Conservation (phyloP, 2,797 vertebrate genomes). For the Melanotaenia trifasciata region DNA sequence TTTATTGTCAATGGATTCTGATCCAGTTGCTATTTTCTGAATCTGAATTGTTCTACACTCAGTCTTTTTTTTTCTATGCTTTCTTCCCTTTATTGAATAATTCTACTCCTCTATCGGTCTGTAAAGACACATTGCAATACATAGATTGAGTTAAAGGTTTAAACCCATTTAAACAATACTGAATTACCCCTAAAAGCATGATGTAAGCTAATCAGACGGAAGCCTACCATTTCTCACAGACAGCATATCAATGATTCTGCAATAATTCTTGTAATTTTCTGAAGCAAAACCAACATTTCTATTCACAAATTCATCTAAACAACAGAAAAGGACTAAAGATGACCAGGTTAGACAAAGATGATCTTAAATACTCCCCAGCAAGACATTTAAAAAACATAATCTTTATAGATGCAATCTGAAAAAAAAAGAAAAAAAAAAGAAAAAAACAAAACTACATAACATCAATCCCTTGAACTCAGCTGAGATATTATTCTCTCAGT, state of each 20-base stretch:
- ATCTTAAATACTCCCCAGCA: neutral
- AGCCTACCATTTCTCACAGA: neutral
- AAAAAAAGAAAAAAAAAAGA: neutral
- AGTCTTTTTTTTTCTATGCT: neutral
- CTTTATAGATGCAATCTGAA: neutral
- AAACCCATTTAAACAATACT: conserved; percentile 17
- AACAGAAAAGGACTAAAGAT: neutral
- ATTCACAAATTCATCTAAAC: neutral
- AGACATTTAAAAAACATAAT: neutral
- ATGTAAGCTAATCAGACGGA: neutral
- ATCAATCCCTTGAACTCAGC: neutral
- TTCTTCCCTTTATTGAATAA: conserved; percentile 20
- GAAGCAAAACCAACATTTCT: too few relatives aligned
- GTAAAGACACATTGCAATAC: neutral
- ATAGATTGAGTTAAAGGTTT: neutral
- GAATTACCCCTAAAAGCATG: neutral
- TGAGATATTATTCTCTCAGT: neutral
- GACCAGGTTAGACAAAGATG: neutral
- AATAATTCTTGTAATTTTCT: conserved; percentile 2
- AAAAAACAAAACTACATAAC: neutral
- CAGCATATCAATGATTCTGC: neutral
- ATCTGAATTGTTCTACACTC: conserved; percentile 10
- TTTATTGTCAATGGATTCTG: conserved; percentile 26
- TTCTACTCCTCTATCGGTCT: conserved; percentile 10
- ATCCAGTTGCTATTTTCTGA: conserved; percentile 13